Percentiles rank a stretch among this genome's conserved stretches.
Conservation (phyloP, 2,888 invertebrate species). For the Chymomyza fuscimana region DNA sequence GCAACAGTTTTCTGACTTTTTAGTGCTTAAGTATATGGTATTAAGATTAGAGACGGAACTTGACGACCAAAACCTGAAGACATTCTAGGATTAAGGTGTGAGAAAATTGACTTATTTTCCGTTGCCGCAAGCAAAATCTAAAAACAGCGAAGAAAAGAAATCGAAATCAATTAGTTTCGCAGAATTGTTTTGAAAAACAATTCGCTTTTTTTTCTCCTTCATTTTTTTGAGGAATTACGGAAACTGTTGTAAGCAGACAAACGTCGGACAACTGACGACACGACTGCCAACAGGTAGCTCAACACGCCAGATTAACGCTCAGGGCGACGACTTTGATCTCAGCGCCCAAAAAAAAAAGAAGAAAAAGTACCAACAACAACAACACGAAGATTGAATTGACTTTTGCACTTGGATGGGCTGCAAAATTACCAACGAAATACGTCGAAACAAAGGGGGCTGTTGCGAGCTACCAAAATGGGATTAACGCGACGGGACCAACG, state of each 20-base stretch:
- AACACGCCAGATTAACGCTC: conserved; percentile 50
- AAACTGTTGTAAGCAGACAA: conserved; percentile 57
- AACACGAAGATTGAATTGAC: conserved; percentile 43
- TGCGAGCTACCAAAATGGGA: conserved; percentile 31
- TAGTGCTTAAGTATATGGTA: too few relatives aligned
- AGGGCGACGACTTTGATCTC: conserved; percentile 61
- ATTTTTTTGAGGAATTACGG: conserved; percentile 59
- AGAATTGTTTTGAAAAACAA: conserved; percentile 58
- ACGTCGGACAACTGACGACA: conserved; percentile 39
- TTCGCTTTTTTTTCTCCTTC: conserved; percentile 35
- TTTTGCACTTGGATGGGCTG: conserved; percentile 57
- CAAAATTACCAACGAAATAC: conserved; percentile 13
- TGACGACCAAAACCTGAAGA: neutral
- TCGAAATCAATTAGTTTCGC: conserved; percentile 72
- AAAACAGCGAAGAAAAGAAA: conserved; percentile 13
- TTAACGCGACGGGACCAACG: conserved; percentile 24
- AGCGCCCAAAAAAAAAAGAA: conserved; percentile 1
- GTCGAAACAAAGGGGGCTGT: conserved; percentile 9
- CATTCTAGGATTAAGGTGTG: conserved; percentile 71
- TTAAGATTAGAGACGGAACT: too few relatives aligned
- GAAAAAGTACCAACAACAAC: neutral
- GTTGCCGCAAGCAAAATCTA: conserved; percentile 25
- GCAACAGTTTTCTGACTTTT: too few relatives aligned
- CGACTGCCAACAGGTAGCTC: conserved; percentile 49
- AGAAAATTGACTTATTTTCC: conserved; percentile 73